Evolutionary conservation across 2,888 invertebrate species (phyloP).

Genomic region (Allolobophora icterica): DNA sequence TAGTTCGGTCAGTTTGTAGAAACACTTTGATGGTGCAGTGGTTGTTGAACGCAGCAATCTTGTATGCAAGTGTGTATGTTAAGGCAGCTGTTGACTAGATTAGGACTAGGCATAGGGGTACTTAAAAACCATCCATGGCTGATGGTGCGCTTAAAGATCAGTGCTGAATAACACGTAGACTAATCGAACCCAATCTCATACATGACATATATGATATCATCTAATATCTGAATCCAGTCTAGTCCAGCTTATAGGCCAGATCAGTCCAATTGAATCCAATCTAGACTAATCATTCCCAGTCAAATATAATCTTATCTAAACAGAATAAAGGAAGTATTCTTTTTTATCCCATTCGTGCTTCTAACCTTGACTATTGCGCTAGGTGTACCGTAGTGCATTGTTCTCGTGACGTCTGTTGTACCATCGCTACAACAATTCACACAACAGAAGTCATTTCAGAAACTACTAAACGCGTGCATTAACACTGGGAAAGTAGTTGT

Average conservation of each 20-base stretch:
- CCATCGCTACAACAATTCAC: slow-evolving; percentile 56
- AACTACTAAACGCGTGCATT: neutral
- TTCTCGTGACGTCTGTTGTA: slow-evolving; percentile 63
- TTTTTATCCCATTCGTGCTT: neutral
- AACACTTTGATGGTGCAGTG: too few species aligned
- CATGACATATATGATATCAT: too few species aligned
- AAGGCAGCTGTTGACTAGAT: too few species aligned
- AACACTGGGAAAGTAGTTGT: neutral
- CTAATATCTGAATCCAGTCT: too few species aligned
- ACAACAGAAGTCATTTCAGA: neutral
- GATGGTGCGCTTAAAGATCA: too few species aligned
- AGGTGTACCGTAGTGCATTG: slow-evolving; percentile 62
- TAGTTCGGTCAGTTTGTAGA: neutral
- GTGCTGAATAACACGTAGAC: too few species aligned
- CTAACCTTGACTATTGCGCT: slow-evolving; percentile 59
- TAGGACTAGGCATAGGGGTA: too few species aligned
- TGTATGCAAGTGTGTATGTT: too few species aligned
- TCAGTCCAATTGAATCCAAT: neutral
- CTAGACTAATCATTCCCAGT: neutral
- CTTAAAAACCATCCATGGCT: too few species aligned
- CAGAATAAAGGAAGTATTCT: neutral
- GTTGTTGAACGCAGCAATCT: too few species aligned
- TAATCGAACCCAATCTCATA: too few species aligned
- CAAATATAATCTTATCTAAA: neutral
- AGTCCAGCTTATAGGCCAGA: too few species aligned